These are phyloP conservation scores for Colostygia pectinataria DNA, from an alignment of 2,888 invertebrate species.

Conservation along the genomic window DNA sequence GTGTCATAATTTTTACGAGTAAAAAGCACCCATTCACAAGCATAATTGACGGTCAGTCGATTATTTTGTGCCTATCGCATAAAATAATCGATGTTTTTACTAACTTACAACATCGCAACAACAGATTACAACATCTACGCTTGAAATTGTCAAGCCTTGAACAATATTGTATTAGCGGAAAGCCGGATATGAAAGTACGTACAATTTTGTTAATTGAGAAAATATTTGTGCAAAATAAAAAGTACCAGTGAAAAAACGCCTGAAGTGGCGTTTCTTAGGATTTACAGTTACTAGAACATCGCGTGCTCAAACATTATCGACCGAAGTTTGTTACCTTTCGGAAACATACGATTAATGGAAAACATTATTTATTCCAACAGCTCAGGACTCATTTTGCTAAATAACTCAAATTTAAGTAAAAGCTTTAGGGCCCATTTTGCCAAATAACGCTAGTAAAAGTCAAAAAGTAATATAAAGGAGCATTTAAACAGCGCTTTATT, in stretches of 20 bases:
- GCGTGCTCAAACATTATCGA: conserved; percentile 48
- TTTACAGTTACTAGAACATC: conserved; percentile 49
- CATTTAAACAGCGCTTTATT: too few relatives aligned
- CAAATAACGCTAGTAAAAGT: neutral
- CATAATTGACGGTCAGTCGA: too few relatives aligned
- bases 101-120: too few relatives aligned
- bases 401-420: neutral
- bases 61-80: too few relatives aligned
- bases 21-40: too few relatives aligned
- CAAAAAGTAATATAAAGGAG: neutral
- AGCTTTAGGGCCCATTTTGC: neutral
- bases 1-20: too few relatives aligned
- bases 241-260: conserved; percentile 38
- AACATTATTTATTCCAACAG: conserved; percentile 10
- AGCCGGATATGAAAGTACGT: too few relatives aligned
- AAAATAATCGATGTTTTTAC: too few relatives aligned
- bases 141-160: too few relatives aligned
- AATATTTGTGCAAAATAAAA: conserved; percentile 37
- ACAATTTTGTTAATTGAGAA: neutral
- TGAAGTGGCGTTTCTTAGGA: conserved; percentile 47
- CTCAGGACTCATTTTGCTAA: neutral
- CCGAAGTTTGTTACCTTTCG: conserved; percentile 29
- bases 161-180: too few relatives aligned
- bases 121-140: too few relatives aligned
- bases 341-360: conserved; percentile 15